A percentile compares a stretch with the other conserved stretches of the same genome.
These are phyloP conservation scores for Ramphastos sulfuratus DNA, from an alignment of 2,113 vertebrate genomes.

Conservation along the genomic window DNA sequence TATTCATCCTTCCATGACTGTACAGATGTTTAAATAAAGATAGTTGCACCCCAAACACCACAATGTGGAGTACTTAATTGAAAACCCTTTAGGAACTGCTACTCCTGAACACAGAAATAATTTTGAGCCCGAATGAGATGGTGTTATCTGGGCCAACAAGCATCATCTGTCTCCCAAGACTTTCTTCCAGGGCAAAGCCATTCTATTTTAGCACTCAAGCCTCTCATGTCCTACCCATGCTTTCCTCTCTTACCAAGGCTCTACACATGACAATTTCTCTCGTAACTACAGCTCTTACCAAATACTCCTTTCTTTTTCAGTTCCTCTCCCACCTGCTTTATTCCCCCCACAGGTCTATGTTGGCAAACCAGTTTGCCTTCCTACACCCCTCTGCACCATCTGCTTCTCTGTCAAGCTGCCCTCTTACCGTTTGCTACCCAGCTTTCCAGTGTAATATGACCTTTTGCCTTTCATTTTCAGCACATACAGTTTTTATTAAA, in stretches of 20 bases:
- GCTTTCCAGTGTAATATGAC: neutral
- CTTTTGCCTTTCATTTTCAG: neutral
- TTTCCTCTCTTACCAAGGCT: neutral
- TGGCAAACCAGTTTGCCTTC: neutral
- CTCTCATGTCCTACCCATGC: neutral
- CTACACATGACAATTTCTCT: accelerated
- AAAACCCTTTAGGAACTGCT: neutral
- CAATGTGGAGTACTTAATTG: neutral
- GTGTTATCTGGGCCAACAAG: neutral
- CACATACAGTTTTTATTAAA: neutral
- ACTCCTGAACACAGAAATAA: neutral
- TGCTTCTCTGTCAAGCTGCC: neutral
- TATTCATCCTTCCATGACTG: neutral
- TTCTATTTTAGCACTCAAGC: accelerated
- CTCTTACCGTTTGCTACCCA: neutral
- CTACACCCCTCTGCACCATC: neutral
- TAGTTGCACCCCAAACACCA: neutral
- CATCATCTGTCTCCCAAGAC: neutral
- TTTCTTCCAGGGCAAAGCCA: neutral
- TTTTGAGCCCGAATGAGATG: accelerated
- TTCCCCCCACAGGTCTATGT: neutral
- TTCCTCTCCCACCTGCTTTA: neutral
- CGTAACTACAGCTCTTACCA: neutral
- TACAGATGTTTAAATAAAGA: neutral
- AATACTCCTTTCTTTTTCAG: neutral